phyloP scores from a whole-genome alignment of 2,888 invertebrate genomes.

The Diachrysia chrysitis region DNA sequence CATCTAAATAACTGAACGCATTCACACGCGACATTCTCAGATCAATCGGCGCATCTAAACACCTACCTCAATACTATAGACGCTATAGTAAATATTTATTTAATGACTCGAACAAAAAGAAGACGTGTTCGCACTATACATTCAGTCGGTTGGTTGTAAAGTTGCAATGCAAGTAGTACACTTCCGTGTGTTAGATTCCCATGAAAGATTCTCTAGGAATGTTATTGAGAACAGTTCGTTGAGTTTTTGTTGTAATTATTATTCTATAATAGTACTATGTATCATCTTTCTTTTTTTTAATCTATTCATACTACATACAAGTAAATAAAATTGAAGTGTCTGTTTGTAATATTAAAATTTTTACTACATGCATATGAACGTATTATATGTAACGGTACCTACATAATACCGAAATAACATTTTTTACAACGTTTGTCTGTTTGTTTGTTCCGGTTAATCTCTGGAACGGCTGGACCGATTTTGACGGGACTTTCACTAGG shows the following conservation, averaged over 20 bases:
- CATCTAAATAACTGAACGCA: neutral
- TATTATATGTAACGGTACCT: too few species aligned
- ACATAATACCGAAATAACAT: too few species aligned
- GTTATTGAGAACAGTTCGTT: neutral
- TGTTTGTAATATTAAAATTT: too few species aligned
- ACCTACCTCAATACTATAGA: neutral
- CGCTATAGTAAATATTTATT: neutral
- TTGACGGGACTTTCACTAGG: too few species aligned
- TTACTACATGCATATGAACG: too few species aligned
- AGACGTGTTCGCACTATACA: neutral
- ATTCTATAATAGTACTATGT: neutral
- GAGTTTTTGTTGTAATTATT: neutral
- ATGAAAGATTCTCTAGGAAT: neutral
- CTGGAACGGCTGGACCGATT: too few species aligned
- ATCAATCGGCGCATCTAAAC: neutral
- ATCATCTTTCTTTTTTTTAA: too few species aligned
- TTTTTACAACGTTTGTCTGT: too few species aligned
- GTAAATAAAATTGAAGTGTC: too few species aligned
- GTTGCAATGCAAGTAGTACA: neutral
- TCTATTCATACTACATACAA: too few species aligned
- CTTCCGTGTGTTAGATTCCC: neutral
- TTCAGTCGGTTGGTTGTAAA: too few species aligned
- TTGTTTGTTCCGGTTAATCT: too few species aligned
- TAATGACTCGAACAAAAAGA: neutral
- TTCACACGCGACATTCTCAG: neutral